Evolutionary conservation across 1,140 invertebrate genomes (phyloP).

Genomic region (Metaphire vulgaris): DNA sequence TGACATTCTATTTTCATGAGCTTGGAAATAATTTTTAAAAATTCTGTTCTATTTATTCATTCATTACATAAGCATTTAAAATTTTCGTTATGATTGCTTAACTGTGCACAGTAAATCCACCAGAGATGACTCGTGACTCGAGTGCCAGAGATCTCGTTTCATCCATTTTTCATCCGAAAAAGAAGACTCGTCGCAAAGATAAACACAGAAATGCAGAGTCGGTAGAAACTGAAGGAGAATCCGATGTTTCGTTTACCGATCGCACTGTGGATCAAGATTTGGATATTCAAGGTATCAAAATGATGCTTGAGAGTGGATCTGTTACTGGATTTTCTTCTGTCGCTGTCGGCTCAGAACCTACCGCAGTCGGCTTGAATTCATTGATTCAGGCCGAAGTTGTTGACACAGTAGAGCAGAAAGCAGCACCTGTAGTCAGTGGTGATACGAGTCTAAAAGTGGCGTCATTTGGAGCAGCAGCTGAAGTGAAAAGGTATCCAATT

Average conservation of each 20-base stretch:
- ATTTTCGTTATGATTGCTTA: too few species aligned
- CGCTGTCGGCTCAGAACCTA: neutral
- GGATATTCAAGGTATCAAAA: neutral
- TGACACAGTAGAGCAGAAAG: neutral
- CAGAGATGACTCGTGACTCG: constrained; percentile 47
- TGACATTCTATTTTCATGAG: too few species aligned
- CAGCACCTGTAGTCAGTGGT: too few species aligned
- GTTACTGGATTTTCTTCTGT: neutral
- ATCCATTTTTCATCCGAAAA: constrained; percentile 71
- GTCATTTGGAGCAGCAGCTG: neutral
- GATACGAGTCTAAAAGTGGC: too few species aligned
- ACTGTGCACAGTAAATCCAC: neutral
- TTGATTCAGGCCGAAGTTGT: neutral
- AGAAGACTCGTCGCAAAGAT: constrained; percentile 58
- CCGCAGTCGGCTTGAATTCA: neutral
- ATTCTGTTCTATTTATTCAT: too few species aligned
- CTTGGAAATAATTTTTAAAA: too few species aligned
- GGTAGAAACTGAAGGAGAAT: constrained; percentile 21
- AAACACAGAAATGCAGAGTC: constrained; percentile 20
- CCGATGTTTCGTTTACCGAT: constrained; percentile 34
- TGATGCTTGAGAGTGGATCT: neutral
- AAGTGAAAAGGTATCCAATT: neutral
- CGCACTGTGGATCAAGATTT: constrained; percentile 43
- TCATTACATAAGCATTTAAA: too few species aligned
- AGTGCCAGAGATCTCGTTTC: constrained; percentile 68